Conservation (phyloP, 92 coral and sea anemone species). For the Palythoa caribaeorum region DNA sequence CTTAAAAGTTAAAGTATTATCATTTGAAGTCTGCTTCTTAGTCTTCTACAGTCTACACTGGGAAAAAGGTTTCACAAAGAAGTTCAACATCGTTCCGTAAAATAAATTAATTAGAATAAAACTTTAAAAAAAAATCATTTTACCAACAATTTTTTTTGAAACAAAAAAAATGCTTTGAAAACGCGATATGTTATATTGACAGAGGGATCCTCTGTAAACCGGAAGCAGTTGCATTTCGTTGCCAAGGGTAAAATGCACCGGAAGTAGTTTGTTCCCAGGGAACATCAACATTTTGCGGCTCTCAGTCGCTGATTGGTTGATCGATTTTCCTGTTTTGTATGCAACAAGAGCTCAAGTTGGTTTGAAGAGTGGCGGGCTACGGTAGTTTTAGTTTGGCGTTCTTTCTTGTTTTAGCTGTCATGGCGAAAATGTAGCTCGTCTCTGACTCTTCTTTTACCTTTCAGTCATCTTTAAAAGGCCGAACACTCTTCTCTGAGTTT, state of each 20-base stretch:
- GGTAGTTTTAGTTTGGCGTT: conserved; percentile 46
- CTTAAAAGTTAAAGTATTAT: too few relatives aligned
- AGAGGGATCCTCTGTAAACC: not conserved
- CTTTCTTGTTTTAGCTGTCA: conserved; percentile 30
- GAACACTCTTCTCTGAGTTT: not conserved
- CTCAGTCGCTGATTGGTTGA: conserved; percentile 76
- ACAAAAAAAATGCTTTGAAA: too few relatives aligned
- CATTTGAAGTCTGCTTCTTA: too few relatives aligned
- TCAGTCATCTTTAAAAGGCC: conserved; percentile 4
- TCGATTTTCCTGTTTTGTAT: conserved; percentile 58
- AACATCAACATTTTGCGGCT: conserved; percentile 69
- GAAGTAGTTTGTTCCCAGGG: conserved; percentile 64
- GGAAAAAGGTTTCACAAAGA: too few relatives aligned
- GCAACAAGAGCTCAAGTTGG: conserved; percentile 36
- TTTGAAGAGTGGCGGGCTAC: conserved; percentile 79
- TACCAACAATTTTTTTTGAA: too few relatives aligned
- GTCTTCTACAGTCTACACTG: too few relatives aligned
- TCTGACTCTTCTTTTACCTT: not conserved
- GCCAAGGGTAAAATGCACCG: conserved; percentile 19
- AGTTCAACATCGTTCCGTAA: too few relatives aligned
- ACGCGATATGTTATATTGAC: too few relatives aligned
- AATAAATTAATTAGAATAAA: too few relatives aligned
- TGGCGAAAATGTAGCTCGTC: not conserved
- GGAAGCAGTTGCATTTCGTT: not conserved
- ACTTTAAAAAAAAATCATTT: too few relatives aligned